Evolutionary conservation across 2,113 vertebrate genomes (phyloP), one percentile per base, ranked within the genome.

Genomic region (Pithys albifrons): DNA sequence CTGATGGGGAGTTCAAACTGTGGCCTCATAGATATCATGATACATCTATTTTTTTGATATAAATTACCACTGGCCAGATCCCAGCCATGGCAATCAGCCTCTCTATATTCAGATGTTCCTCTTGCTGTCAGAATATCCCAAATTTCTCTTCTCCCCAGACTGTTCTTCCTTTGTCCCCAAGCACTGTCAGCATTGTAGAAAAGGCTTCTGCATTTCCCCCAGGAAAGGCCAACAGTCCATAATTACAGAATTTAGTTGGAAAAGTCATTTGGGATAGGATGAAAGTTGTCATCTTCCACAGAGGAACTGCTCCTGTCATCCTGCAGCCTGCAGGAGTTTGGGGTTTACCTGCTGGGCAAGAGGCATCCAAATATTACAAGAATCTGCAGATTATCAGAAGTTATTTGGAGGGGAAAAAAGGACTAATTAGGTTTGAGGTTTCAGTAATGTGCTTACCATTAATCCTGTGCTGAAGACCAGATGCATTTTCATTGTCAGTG

Each of bases 221-320:
- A 11, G 5, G n/a, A 25, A 59, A 54, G 51, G 16, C 23, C 14
- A 8, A n/a, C 6, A 59, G 74, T 17, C 14, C 41, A 41, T 13
- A 41, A 14, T 35, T 51, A 5, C 12, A 15, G 15, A 14, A 5
- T 46, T 91, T 48, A 0, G 3, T 82, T 43, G 41, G 37, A 37
- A 49, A 76, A 77, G 6, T 48, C 39, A 7, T 57, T 82, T 57
- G 62, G 70, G 20, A 28, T 52, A 6, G 0, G 18, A 2, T 6
- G 14, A 54, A 61, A 52, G 10, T 10, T 61, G 13, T 45, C 43
- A 35, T 41, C 37, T 85, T 37, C 72, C 62, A 15, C 0, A 0
- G 25, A 49, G 64, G 17, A 37, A 27, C 25, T 0, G 1, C 4
- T 57, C 31, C 39, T 27, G 20, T 61, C 57, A 7, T 10, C 14